Percentiles rank a stretch among this genome's conserved stretches.
phyloP scores from a whole-genome alignment of 2,888 invertebrate genomes.

The Orthonychiurus folsomi region DNA sequence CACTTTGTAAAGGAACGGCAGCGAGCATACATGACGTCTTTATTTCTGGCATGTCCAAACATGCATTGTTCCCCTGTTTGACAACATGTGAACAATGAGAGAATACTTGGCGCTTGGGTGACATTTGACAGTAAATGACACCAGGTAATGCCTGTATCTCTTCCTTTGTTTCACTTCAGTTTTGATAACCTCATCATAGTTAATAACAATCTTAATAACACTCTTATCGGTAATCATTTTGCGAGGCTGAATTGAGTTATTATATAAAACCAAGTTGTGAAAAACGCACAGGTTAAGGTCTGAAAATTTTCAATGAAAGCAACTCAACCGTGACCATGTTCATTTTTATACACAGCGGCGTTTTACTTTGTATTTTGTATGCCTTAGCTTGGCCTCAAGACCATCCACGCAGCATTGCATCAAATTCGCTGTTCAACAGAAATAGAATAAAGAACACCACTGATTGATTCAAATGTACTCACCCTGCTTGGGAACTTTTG shows the following conservation, averaged over 20 bases:
- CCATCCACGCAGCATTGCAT: no score
- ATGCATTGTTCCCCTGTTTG: not conserved
- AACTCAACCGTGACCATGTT: no score
- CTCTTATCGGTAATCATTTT: not conserved
- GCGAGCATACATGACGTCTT: no score
- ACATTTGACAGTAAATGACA: not conserved
- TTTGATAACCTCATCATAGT: no score
- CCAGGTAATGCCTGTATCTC: no score
- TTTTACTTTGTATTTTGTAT: not conserved
- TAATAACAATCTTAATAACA: no score
- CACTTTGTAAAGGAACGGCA: no score
- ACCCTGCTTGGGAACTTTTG: constrained; percentile 34
- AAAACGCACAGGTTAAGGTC: not conserved
- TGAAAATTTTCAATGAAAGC: not conserved
- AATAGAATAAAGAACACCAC: no score
- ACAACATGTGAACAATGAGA: no score
- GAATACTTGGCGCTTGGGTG: not conserved
- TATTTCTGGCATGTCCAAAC: no score
- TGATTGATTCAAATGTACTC: constrained; percentile 11
- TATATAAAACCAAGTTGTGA: not conserved
- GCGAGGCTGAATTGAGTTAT: not conserved
- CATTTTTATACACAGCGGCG: not conserved
- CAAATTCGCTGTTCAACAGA: no score
- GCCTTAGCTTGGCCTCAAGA: no score
- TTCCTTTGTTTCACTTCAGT: not conserved